Conservation (phyloP, 2,797 vertebrate species). For the Triplophysa yarkandensis region DNA sequence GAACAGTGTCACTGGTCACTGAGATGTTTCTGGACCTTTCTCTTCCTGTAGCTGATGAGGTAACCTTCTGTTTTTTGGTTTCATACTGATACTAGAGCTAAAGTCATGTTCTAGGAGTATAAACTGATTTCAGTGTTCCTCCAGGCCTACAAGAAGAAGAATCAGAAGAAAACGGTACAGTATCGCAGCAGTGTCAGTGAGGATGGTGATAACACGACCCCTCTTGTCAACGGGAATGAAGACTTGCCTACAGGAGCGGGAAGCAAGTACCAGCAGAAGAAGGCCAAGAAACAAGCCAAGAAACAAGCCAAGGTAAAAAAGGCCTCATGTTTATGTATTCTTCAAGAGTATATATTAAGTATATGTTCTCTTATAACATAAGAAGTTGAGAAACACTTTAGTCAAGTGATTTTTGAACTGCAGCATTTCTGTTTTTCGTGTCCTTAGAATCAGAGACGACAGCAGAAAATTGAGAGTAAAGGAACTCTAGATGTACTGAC, state of each 20-base stretch:
- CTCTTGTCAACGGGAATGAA: constrained; percentile 72
- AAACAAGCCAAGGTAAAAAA: constrained; percentile 90
- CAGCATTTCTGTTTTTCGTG: not conserved
- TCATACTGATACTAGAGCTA: too few species aligned
- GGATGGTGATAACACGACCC: constrained; percentile 64
- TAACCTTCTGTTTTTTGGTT: constrained; percentile 64
- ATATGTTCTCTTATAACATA: too few species aligned
- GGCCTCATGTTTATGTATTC: not conserved
- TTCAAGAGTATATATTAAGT: too few species aligned
- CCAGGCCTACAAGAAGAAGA: constrained; percentile 79
- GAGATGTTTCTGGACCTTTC: constrained; percentile 98
- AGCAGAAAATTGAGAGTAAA: constrained; percentile 84
- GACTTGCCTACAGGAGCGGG: constrained; percentile 71
- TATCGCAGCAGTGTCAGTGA: constrained; percentile 68
- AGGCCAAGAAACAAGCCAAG: constrained; percentile 93
- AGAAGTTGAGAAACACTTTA: too few species aligned
- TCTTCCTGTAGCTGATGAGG: constrained; percentile 92
- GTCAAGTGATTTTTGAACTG: not conserved
- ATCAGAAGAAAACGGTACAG: constrained; percentile 70
- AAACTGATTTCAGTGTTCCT: not conserved
- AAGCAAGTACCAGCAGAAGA: constrained; percentile 96
- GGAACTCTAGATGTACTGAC: constrained; percentile 66
- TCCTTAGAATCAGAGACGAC: constrained; percentile 84
- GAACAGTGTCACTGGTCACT: constrained; percentile 91
- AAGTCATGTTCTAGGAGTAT: too few species aligned